Base-by-base conservation (phyloP, 2,888 invertebrate genomes). In the Lagria hirta region DNA sequence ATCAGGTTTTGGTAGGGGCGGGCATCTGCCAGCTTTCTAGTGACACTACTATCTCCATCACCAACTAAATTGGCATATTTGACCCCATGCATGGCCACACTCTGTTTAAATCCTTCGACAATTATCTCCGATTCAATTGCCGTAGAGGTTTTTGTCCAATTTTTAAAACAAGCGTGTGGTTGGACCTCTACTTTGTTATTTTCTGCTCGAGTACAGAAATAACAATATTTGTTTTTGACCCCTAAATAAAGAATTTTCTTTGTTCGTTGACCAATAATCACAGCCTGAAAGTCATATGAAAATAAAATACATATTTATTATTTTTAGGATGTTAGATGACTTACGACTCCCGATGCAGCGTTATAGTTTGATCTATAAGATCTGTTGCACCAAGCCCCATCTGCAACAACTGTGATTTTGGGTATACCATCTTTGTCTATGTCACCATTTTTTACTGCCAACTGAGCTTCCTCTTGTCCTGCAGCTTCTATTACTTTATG, bases 121-220 rank as follows among this genome's bases (percentile, higher is more conserved):
- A 51, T 46, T 8, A 51, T 51, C 18, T 30, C 43, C 11, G 43
- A 24, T 41, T 51, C 49, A 46, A 53, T 51, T 7, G 41, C 27
- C 6, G 42, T 40, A 8, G 51, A 51, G 2, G 48, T 15, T 5
- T 38, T 35, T 11, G 2, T 27, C 35, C 37, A 51, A 29, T 51
- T 49, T 49, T 49, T 53, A 37, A 18, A 49, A 27, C 52, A 52
- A 15, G 7, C 22, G 23, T 47, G 47, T 2, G 20, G 11, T 11
- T 3, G 7, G 11, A 14, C 7, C n/a, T n/a, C n/a, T 7, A 6
- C 16, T 15, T 16, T 12, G 18, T 21, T 21, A 21, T 20, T 21
- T 7, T 20, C 2, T 11, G 20, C 20, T 20, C 21, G 20, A 12
- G 23, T 11, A 34, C 43, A 48, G 3, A 44, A 12, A 7, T 11